These are phyloP conservation scores for Bombycilla garrulus DNA, from an alignment of 2,113 vertebrate genomes.

Conservation along the genomic window DNA sequence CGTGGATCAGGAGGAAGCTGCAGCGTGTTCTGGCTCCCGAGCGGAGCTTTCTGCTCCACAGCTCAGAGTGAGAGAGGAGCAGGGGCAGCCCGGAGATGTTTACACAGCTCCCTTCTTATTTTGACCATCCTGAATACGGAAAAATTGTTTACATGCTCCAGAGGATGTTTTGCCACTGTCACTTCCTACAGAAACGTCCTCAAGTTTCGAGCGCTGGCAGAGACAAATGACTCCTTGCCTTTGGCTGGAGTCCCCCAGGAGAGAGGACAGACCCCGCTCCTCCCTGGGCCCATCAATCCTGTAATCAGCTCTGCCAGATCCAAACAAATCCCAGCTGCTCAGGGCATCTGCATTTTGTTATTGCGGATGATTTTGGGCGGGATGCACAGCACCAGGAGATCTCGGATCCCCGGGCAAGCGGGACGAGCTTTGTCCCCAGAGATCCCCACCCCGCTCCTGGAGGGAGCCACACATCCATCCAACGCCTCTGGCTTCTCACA, in stretches of 20 bases:
- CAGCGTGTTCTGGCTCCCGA: slow-evolving; percentile 21
- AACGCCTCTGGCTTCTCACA: background rate
- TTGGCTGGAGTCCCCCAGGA: background rate
- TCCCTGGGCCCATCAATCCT: background rate
- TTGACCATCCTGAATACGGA: slow-evolving; percentile 29
- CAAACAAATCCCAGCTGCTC: background rate
- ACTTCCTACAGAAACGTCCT: slow-evolving; percentile 49
- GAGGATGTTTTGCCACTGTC: slow-evolving; percentile 63
- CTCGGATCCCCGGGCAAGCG: rapidly evolving
- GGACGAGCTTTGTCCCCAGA: background rate
- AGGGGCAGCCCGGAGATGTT: slow-evolving; percentile 48
- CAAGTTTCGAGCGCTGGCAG: slow-evolving; percentile 25
- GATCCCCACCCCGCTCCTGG: background rate
- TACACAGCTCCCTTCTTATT: slow-evolving; percentile 51
- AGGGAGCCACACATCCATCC: background rate
- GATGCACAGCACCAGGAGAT: background rate
- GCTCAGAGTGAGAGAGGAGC: slow-evolving; percentile 35
- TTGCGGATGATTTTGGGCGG: background rate
- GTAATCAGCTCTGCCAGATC: background rate
- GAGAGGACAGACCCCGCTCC: background rate
- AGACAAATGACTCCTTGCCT: background rate
- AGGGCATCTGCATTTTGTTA: background rate
- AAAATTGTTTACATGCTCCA: slow-evolving; percentile 50
- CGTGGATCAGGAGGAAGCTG: slow-evolving; percentile 65
- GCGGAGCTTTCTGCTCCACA: background rate